These are phyloP conservation scores for Sinonovacula constricta DNA, from an alignment of 1,140 invertebrate genomes.

Conservation along the genomic window DNA sequence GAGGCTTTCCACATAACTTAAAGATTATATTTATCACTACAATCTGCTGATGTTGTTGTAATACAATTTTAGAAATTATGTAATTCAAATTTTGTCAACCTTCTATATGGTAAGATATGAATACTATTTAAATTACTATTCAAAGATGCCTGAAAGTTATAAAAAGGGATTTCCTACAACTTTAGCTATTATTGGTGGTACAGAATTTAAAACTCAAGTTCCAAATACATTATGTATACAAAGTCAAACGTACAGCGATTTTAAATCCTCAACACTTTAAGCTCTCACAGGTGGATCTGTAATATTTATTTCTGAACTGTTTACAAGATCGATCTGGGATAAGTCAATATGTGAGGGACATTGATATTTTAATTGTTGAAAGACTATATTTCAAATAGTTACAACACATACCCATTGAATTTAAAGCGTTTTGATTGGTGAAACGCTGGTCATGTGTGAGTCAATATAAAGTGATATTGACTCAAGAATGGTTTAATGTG, in stretches of 20 bases:
- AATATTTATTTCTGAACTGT: conserved; percentile 50
- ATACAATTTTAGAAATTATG: conserved; percentile 50
- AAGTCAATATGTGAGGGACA: conserved; percentile 44
- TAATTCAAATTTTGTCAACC: conserved; percentile 54
- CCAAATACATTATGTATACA: conserved; percentile 40
- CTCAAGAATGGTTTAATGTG: too few relatives aligned
- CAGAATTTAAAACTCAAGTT: conserved; percentile 50
- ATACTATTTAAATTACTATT: conserved; percentile 49
- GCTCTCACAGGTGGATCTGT: too few relatives aligned
- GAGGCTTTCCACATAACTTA: conserved; percentile 42
- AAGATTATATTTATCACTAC: conserved; percentile 41
- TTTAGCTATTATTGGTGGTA: conserved; percentile 56
- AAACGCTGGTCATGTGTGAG: too few relatives aligned
- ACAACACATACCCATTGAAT: too few relatives aligned
- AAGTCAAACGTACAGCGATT: conserved; percentile 57
- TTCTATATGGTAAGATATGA: conserved; percentile 55
- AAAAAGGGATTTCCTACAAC: conserved; percentile 50
- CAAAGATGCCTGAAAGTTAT: conserved; percentile 52
- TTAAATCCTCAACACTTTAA: conserved; percentile 23
- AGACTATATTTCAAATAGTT: conserved; percentile 9
- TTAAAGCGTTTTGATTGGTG: too few relatives aligned
- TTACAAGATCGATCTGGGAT: conserved; percentile 50
- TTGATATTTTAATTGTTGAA: too few relatives aligned
- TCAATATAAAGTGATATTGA: too few relatives aligned
- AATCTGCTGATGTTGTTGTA: conserved; percentile 50